Evolutionary conservation across 2,113 vertebrate species (phyloP).

Genomic region (Promerops cafer): DNA sequence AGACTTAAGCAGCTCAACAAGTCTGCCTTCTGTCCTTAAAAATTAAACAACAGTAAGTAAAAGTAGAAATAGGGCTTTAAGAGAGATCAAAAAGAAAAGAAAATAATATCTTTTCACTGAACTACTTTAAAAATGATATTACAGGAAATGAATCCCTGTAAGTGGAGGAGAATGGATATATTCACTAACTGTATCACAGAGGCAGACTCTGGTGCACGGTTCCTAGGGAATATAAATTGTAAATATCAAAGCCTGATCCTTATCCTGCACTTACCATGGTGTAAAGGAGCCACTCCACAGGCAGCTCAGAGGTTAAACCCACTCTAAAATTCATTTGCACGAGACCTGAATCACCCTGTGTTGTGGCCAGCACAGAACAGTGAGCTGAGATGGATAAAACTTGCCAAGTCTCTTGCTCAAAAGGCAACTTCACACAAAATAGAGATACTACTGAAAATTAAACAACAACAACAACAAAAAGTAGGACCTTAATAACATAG

Average conservation of each 20-base stretch:
- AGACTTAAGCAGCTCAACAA: background rate
- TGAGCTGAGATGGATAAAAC: background rate
- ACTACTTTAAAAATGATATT: background rate
- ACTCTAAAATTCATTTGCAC: background rate
- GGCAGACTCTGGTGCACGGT: background rate
- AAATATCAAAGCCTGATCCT: background rate
- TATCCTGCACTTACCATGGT: background rate
- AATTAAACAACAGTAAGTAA: background rate
- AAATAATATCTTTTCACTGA: background rate
- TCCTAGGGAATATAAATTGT: background rate
- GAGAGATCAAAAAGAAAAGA: background rate
- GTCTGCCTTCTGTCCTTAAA: background rate
- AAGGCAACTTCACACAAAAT: background rate
- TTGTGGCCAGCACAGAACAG: background rate
- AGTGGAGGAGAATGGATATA: background rate
- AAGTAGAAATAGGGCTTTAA: background rate
- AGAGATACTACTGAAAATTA: background rate
- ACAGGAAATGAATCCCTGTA: background rate
- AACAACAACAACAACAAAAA: background rate
- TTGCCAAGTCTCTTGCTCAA: background rate
- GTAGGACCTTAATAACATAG: background rate
- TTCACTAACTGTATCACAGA: background rate
- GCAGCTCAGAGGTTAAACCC: background rate
- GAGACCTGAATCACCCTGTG: background rate
- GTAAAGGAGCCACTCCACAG: background rate